These are phyloP conservation scores for Monodelphis domestica DNA, from an alignment of 2,797 vertebrate genomes.

Conservation along the genomic window DNA sequence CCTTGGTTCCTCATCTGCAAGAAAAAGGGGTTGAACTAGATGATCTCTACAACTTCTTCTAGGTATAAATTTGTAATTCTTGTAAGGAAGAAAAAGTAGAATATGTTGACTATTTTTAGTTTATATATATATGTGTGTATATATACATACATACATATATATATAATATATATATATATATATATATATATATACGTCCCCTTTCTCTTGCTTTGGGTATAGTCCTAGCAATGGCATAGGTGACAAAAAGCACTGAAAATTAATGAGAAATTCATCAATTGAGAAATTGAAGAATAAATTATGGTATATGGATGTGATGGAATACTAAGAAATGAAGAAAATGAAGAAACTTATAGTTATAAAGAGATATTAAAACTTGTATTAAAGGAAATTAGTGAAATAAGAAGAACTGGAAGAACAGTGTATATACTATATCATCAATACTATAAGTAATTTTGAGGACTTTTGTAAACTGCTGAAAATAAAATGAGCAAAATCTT, in stretches of 20 bases:
- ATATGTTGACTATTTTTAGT: neutral
- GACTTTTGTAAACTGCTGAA: no score
- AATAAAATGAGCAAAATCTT: no score
- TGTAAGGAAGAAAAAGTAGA: neutral
- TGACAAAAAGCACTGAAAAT: neutral
- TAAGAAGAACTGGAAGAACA: no score
- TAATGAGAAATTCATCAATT: neutral
- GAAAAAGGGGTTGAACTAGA: neutral
- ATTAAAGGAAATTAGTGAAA: no score
- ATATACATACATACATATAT: no score
- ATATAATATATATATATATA: no score
- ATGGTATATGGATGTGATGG: no score
- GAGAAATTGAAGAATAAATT: neutral
- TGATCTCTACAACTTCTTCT: neutral
- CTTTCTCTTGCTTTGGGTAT: neutral
- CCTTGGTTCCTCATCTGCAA: neutral
- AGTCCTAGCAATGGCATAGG: neutral
- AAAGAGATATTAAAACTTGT: no score
- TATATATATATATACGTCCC: neutral
- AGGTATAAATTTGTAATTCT: neutral
- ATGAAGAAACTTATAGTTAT: no score
- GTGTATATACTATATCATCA: no score
- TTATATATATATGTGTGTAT: no score
- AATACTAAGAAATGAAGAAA: neutral
- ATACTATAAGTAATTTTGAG: no score